Evolutionary conservation across 2,797 vertebrate species (phyloP).

Genomic region (Helostoma temminkii): DNA sequence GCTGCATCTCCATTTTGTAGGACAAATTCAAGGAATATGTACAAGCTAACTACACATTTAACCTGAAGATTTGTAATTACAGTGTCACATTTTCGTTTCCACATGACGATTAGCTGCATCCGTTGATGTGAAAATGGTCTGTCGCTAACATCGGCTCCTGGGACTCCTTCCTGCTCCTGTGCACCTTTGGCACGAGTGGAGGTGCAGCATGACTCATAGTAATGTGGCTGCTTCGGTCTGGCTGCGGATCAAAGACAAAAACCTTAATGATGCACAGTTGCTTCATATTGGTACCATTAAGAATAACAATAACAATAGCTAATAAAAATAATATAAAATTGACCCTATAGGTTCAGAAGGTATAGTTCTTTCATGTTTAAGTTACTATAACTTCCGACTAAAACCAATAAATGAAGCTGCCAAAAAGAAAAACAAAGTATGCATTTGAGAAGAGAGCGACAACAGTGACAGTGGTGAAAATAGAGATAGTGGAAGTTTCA

Average conservation of each 20-base stretch:
- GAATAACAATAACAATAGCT: too few species aligned
- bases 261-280: neutral
- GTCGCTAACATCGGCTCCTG: constrained; percentile 51
- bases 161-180: constrained; percentile 71
- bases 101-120: constrained; percentile 54
- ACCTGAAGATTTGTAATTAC: constrained; percentile 22
- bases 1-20: constrained; percentile 7
- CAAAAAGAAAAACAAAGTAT: too few species aligned
- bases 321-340: too few species aligned
- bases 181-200: constrained; percentile 80
- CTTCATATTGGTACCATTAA: neutral
- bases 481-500: too few species aligned
- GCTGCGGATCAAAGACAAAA: constrained; percentile 70
- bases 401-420: too few species aligned
- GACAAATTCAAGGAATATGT: constrained; percentile 35
- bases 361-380: too few species aligned
- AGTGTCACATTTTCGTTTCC: neutral
- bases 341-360: too few species aligned
- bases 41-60: constrained; percentile 52
- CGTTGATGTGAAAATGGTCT: constrained; percentile 53
- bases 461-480: too few species aligned
- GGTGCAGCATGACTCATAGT: constrained; percentile 68
- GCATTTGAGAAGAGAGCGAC: too few species aligned
- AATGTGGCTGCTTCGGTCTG: constrained; percentile 67
- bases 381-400: too few species aligned